Conservation (phyloP, 2,888 invertebrate species). For the Ophion costatus region DNA sequence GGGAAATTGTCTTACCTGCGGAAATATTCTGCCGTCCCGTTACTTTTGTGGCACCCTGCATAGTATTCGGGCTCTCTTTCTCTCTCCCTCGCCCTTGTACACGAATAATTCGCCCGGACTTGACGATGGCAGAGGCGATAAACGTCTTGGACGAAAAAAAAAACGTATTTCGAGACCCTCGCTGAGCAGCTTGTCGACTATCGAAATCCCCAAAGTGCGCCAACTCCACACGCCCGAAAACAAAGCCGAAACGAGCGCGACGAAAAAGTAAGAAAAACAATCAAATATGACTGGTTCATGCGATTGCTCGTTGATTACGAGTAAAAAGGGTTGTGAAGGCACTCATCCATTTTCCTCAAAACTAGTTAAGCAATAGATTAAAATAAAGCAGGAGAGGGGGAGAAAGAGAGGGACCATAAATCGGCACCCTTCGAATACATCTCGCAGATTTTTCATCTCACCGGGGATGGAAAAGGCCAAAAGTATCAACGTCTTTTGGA, state of each 20-base stretch:
- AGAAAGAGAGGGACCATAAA: background rate
- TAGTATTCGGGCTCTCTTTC: constrained; percentile 4
- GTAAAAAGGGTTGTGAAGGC: constrained; percentile 21
- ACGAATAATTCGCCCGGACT: constrained; percentile 50
- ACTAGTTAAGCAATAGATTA: background rate
- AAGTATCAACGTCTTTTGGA: constrained; percentile 8
- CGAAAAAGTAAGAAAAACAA: constrained; percentile 1
- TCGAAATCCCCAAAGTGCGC: constrained; percentile 38
- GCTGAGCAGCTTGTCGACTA: constrained; percentile 42
- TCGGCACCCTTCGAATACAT: background rate
- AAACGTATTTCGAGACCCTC: constrained; percentile 20
- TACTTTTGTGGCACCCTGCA: too few relatives aligned
- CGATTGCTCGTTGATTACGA: constrained; percentile 20
- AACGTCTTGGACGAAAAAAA: constrained; percentile 38
- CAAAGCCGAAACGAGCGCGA: background rate
- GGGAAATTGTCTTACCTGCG: too few relatives aligned
- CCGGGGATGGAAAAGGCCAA: background rate
- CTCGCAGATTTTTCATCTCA: background rate
- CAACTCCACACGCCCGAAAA: constrained; percentile 9
- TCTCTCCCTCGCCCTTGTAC: constrained; percentile 21
- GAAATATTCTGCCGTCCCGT: too few relatives aligned
- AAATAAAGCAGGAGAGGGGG: background rate
- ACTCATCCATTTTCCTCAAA: background rate
- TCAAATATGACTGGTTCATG: constrained; percentile 29
- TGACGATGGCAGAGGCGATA: constrained; percentile 28